Conservation (phyloP, 2,888 invertebrate genomes). For the Cerastis leucographa region DNA sequence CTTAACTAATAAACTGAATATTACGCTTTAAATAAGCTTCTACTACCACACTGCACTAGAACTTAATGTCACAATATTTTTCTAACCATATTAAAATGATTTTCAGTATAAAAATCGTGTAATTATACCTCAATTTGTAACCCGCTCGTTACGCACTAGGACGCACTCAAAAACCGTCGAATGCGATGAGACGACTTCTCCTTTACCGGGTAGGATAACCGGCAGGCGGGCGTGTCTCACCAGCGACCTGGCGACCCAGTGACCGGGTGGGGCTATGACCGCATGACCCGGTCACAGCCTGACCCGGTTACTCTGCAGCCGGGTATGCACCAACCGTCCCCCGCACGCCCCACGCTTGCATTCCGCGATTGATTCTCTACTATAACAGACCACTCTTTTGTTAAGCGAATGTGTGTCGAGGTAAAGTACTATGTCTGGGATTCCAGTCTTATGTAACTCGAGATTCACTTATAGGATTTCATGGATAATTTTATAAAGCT, state of each 20-base stretch:
- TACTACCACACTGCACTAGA: not conserved
- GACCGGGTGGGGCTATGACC: slow-evolving; percentile 71
- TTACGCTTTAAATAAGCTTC: not conserved
- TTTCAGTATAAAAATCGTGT: slow-evolving; percentile 26
- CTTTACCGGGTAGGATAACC: slow-evolving; percentile 57
- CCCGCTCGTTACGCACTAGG: slow-evolving; percentile 64
- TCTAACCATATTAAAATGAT: slow-evolving; percentile 8
- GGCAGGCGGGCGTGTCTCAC: slow-evolving; percentile 68
- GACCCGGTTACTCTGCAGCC: slow-evolving; percentile 79
- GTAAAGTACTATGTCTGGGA: slow-evolving; percentile 36
- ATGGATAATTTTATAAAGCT: slow-evolving; percentile 2
- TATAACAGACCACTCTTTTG: slow-evolving; percentile 64
- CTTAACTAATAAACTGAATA: not conserved
- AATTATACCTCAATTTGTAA: slow-evolving; percentile 34
- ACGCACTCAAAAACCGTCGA: slow-evolving; percentile 68
- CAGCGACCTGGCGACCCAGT: slow-evolving; percentile 72
- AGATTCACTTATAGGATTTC: slow-evolving; percentile 8
- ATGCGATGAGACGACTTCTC: slow-evolving; percentile 64
- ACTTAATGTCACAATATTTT: slow-evolving; percentile 5
- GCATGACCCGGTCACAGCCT: slow-evolving; percentile 84
- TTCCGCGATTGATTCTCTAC: slow-evolving; percentile 80
- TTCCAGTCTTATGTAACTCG: slow-evolving; percentile 33
- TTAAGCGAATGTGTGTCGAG: slow-evolving; percentile 58
- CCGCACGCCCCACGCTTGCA: slow-evolving; percentile 73
- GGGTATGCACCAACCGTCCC: slow-evolving; percentile 73